Base-by-base conservation (phyloP, 2,888 invertebrate genomes). In the Andrena flavipes region DNA sequence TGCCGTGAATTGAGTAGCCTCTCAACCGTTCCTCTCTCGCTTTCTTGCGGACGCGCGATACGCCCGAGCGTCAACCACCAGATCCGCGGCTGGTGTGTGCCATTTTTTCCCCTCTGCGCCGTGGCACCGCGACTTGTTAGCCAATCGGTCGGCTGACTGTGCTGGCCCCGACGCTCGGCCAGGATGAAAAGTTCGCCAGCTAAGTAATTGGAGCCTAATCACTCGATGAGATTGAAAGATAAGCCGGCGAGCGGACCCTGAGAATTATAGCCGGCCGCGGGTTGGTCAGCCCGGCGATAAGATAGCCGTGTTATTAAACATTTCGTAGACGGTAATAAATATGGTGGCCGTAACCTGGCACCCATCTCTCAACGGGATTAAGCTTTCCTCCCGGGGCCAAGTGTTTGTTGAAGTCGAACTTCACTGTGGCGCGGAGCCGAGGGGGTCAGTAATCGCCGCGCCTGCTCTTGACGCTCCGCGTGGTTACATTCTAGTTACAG, bases 261-360 rank as follows among this genome's bases (percentile, higher is more conserved):
- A 59, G 29, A 42, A 8, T 5, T 60, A 10, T 33, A 59, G 26
- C 54, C 1, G n/a, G 33, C 7, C 67, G n/a, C 6, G 23, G 26
- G n/a, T 48, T 33, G 23, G 23, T 8, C 56, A 10, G 49, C 16
- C 16, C 2, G 3, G 3, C 60, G 87, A 84, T 87, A 78, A 80
- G 76, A 86, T 80, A 76, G 60, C 54, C 8, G 59, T 67, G 67
- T 68, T 69, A 76, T 84, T 84, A 80, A 86, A 77, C 77, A 84
- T 51, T 60, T 59, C 49, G n/a, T 23, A 71, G 71, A 30, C 62
- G 68, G 42, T 33, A 76, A 81, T 74, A 71, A 74, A 74, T 60
- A 67, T 54, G 26, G 42, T 10, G 70, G 13, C 33, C 7, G 77
- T 30, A 56, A 76, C 62, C 49, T 7, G 26, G 42, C 69, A 48